Evolutionary conservation across 2,888 invertebrate species (phyloP).

Genomic region (Habrosyne pyritoides): DNA sequence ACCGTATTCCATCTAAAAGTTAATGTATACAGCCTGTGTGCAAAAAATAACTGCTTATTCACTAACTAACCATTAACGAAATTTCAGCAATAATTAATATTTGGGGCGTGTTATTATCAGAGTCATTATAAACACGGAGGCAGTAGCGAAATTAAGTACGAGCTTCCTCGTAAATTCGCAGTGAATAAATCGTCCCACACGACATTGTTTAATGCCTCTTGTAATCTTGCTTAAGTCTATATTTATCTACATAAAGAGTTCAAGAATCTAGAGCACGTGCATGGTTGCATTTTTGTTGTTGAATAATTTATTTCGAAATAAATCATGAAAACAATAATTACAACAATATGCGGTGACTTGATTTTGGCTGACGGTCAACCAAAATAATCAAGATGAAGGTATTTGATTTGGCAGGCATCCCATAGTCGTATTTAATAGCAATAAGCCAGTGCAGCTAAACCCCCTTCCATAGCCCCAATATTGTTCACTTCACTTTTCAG

Average conservation of each 20-base stretch:
- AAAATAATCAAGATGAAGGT: too few species aligned
- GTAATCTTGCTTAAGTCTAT: conserved; percentile 36
- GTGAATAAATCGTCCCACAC: conserved; percentile 45
- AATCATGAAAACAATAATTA: too few species aligned
- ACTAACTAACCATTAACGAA: background rate
- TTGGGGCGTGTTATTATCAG: conserved; percentile 42
- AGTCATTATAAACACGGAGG: conserved; percentile 45
- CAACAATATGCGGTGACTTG: too few species aligned
- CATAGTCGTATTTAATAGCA: too few species aligned
- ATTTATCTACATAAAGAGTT: conserved; percentile 29
- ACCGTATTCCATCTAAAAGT: background rate
- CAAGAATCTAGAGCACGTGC: background rate
- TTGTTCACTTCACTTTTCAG: too few species aligned
- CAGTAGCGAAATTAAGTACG: conserved; percentile 40
- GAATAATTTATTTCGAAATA: too few species aligned
- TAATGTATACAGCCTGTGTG: background rate
- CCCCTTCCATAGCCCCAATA: too few species aligned
- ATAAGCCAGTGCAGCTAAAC: too few species aligned
- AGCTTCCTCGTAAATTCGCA: conserved; percentile 41
- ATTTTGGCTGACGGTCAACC: too few species aligned
- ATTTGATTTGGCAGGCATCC: too few species aligned
- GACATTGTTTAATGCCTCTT: conserved; percentile 42
- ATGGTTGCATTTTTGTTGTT: background rate
- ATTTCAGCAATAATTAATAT: conserved; percentile 28
- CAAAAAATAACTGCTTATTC: background rate